A percentile compares a stretch with the other conserved stretches of the same genome.
Evolutionary conservation across 2,888 invertebrate species (phyloP).

Genomic region (Neoscelio sp.): DNA sequence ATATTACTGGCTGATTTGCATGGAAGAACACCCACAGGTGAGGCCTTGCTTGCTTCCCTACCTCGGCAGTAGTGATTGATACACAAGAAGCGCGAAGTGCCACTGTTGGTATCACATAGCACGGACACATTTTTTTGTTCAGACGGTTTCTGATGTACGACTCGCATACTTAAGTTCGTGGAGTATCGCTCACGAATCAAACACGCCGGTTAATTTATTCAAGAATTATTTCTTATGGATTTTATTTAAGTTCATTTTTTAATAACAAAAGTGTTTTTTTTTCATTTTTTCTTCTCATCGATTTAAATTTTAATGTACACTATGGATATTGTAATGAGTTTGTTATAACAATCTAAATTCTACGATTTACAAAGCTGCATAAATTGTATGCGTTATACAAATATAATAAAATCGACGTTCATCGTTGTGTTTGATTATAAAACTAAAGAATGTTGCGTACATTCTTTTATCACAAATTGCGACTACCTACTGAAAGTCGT

Average conservation of each 20-base stretch:
- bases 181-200: slow-evolving; percentile 22
- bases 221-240: slow-evolving; percentile 4
- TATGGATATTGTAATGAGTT: no score
- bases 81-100: slow-evolving; percentile 66
- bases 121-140: slow-evolving; percentile 19
- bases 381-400: no score
- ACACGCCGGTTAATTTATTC: slow-evolving; percentile 15
- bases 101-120: slow-evolving; percentile 42
- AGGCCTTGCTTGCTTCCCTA: slow-evolving; percentile 42
- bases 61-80: slow-evolving; percentile 54
- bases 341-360: no score
- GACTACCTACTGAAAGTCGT: slow-evolving; percentile 32
- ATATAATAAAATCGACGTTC: slow-evolving; percentile 21
- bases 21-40: slow-evolving; percentile 65
- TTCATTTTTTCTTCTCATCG: no score
- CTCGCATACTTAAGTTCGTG: slow-evolving; percentile 25
- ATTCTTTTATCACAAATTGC: slow-evolving; percentile 46
- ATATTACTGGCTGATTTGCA: slow-evolving; percentile 79
- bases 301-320: no score
- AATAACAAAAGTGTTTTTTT: no score
- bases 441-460: slow-evolving; percentile 42
- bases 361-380: no score
- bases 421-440: slow-evolving; percentile 32
- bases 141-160: slow-evolving; percentile 14
- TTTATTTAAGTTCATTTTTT: no score